Evolutionary conservation across 2,888 invertebrate genomes (phyloP), one percentile per base, ranked within the genome.

Genomic region (Leucophora obtusa): DNA sequence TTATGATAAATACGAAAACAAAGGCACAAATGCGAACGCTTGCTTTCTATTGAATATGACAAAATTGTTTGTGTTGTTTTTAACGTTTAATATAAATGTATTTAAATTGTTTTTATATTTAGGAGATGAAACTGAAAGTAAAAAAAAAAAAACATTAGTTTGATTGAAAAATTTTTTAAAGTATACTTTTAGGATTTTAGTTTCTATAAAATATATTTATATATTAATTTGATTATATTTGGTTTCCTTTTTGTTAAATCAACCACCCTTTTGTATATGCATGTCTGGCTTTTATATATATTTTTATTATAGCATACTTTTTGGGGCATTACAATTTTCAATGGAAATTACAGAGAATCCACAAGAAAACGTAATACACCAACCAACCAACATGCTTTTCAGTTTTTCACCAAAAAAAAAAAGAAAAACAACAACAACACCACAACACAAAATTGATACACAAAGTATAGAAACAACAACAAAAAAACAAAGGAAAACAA

Each of bases 21-120:
- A 77, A 76, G 65, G 72, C 75, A 80, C 75, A 53, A 66, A 56
- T 75, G 58, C 80, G 51, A 76, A 68, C 63, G 50, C 71, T 63
- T 58, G 68, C 71, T 68, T 72, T 54, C 35, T 47, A 43, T 43
- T 14, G 6, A 47, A 47, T 28, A 47, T n/a, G 14, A 38, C 11
- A 38, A 38, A 11, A 11, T 35, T 54, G 54, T 54, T 54, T 24
- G 11, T 54, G 18, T 54, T 54, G 1, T 28, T 28, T 7, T 28
- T 7, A 4, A 28, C 4, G 4, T 28, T 28, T 28, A 28, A 28
- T 54, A 14, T 54, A 14, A 38, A 38, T 11, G 8, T 38, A 38
- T 47, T n/a, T 47, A 14, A 47, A n/a, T 11, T 15, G 11, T 47
- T 47, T 14, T 47, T 47, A 28, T 3, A 6, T 28, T 47, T 47